These are phyloP conservation scores for Oenanthe oenanthe DNA, from an alignment of 2,113 vertebrate species.

Conservation along the genomic window DNA sequence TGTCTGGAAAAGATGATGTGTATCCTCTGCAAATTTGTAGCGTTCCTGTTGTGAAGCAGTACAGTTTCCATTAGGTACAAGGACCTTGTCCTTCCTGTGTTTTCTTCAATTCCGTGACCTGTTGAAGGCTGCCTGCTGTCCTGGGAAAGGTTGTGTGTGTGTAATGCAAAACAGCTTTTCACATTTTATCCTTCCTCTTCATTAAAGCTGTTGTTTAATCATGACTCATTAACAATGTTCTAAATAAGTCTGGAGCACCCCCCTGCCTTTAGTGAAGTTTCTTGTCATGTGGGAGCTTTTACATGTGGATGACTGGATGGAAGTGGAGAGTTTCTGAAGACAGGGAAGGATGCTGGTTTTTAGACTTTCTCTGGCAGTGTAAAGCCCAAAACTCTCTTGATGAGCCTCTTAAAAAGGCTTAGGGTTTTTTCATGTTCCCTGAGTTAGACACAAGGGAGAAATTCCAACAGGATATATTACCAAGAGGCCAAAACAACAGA, in stretches of 20 bases:
- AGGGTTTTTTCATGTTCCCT: not conserved
- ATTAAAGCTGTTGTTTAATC: not conserved
- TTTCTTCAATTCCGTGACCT: not conserved
- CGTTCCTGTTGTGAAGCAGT: not conserved
- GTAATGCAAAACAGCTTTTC: not conserved
- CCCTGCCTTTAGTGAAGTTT: not conserved
- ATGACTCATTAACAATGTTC: not conserved
- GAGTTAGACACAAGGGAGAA: not conserved
- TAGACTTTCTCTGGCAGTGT: not conserved
- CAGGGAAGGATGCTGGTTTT: not conserved
- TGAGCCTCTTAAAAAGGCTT: not conserved
- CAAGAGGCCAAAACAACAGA: not conserved
- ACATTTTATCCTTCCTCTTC: not conserved
- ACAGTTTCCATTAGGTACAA: not conserved
- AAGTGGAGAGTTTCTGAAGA: not conserved
- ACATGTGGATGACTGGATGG: not conserved
- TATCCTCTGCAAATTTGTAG: not conserved
- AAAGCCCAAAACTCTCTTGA: not conserved
- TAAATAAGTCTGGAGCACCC: not conserved
- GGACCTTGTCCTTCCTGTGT: not conserved
- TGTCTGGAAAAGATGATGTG: not conserved
- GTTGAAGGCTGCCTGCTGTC: not conserved
- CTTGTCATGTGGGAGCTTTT: not conserved
- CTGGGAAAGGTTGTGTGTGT: not conserved
- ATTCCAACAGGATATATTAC: not conserved